Conservation (phyloP, 2,113 vertebrate genomes). For the Microcebus ravelobensis region DNA sequence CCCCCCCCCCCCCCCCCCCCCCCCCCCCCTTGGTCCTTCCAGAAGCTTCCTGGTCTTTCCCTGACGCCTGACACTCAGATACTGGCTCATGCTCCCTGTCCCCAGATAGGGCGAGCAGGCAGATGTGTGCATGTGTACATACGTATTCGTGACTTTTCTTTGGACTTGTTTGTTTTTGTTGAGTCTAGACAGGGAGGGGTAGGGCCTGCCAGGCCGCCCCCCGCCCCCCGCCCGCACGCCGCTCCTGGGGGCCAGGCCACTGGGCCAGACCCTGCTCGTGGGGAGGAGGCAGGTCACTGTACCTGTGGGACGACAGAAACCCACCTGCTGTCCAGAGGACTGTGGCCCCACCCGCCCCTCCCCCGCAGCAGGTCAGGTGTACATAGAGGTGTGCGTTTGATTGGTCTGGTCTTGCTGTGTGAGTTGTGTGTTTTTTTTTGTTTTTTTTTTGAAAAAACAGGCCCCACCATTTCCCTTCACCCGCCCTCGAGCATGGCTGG, state of each 20-base stretch:
- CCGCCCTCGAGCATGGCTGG: rapidly evolving
- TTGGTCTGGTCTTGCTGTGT: not conserved
- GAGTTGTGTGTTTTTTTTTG: not conserved
- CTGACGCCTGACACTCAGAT: too few relatives aligned
- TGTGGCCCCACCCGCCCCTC: not conserved
- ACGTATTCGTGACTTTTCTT: slow-evolving; percentile 56
- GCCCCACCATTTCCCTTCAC: rapidly evolving
- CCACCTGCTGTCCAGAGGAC: not conserved
- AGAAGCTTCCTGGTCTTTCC: not conserved
- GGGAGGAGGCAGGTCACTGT: not conserved
- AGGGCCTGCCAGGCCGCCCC: not conserved
- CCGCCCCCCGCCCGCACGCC: not conserved
- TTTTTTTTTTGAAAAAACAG: not conserved
- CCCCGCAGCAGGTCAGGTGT: not conserved
- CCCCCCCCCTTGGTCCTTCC: not conserved
- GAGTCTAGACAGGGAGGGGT: not conserved
- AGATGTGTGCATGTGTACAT: slow-evolving; percentile 58
- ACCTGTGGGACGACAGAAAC: too few relatives aligned
- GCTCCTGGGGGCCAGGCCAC: not conserved
- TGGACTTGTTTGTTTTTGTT: not conserved
- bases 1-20: too few relatives aligned
- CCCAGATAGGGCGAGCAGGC: not conserved
- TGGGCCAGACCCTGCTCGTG: not conserved
- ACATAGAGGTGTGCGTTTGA: not conserved
- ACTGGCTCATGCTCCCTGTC: not conserved